These are phyloP conservation scores for Rhamphomyia laevipes DNA, from an alignment of 2,888 invertebrate genomes.

Conservation along the genomic window DNA sequence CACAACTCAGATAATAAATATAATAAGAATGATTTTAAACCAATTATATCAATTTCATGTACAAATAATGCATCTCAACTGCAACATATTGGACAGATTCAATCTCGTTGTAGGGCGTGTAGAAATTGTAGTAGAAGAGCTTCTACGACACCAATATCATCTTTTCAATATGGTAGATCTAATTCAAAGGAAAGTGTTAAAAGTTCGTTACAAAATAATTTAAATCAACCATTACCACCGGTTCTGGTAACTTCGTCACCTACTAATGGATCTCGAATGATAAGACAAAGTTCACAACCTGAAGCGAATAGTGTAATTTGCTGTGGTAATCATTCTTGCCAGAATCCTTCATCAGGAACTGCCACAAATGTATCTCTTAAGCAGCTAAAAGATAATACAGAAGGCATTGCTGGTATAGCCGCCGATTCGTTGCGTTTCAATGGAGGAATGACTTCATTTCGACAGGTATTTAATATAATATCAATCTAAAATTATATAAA, in stretches of 20 bases:
- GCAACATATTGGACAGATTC: conserved; percentile 20
- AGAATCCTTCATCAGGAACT: conserved; percentile 43
- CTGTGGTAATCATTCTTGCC: conserved; percentile 51
- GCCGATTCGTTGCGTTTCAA: conserved; percentile 92
- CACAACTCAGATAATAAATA: neutral
- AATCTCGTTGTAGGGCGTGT: conserved; percentile 47
- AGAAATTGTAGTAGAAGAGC: conserved; percentile 67
- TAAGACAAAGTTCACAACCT: conserved; percentile 49
- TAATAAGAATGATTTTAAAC: neutral
- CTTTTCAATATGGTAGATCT: conserved; percentile 68
- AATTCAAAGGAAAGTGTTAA: conserved; percentile 72
- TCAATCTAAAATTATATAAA: no score
- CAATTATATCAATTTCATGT: neutral
- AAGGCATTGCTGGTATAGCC: conserved; percentile 87
- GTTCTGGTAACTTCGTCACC: conserved; percentile 58
- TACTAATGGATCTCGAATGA: conserved; percentile 59
- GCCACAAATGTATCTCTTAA: conserved; percentile 76
- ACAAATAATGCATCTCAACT: conserved; percentile 43
- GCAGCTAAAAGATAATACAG: conserved; percentile 65
- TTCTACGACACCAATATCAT: conserved; percentile 66
- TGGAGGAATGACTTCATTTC: conserved; percentile 92
- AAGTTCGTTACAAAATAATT: conserved; percentile 48
- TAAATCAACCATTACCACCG: conserved; percentile 45
- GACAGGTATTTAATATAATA: conserved; percentile 52
- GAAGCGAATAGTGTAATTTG: conserved; percentile 38